Evolutionary conservation across 1,140 invertebrate species (phyloP), one percentile per base, ranked within the genome.

Genomic region (Nilaparvata lugens): DNA sequence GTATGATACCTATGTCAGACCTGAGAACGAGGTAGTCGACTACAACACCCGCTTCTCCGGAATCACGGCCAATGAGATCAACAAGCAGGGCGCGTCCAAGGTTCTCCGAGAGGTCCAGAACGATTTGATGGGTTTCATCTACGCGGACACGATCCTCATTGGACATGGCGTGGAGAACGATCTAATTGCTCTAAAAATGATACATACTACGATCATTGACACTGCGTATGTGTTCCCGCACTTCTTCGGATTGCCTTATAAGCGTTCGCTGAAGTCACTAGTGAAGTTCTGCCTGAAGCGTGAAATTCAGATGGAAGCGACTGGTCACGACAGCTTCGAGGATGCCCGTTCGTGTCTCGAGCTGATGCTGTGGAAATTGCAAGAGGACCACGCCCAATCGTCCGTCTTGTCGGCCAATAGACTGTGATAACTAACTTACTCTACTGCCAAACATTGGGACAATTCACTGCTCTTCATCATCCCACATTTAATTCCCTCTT

Each of bases 81-180:
- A 71, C 62, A 70, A 71, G 2, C 67, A 66, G 2, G 58, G 55
- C 0, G 79, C 79, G 14, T 82, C 78, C 14, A 91, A 86, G 70
- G 82, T 78, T 1, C 69, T 95, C 1, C 66, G 72, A 52, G 84
- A 95, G 66, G 93, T 97, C 0, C 95, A 97, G 70, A 82, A 82
- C 21, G 90, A 93, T 62, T 72, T 98, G 11, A 76, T 89, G 58
- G 79, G 79, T 23, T 81, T 94, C 53, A 83, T 97, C 56, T 79
- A 81, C 45, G 81, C 82, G 2, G 86, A 95, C 57, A 93, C 93
- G 0, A 91, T 98, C 52, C 74, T 99, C 0, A 85, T 99, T 52
- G 97, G 97, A 0, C 97, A 99, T 73, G 90, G 87, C 6, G 75
- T 99, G 38, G 95, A 98, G 64, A 96, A 93, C 71, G 97, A 99